phyloP scores from a whole-genome alignment of 2,797 vertebrate species.

The Liasis olivaceus region DNA sequence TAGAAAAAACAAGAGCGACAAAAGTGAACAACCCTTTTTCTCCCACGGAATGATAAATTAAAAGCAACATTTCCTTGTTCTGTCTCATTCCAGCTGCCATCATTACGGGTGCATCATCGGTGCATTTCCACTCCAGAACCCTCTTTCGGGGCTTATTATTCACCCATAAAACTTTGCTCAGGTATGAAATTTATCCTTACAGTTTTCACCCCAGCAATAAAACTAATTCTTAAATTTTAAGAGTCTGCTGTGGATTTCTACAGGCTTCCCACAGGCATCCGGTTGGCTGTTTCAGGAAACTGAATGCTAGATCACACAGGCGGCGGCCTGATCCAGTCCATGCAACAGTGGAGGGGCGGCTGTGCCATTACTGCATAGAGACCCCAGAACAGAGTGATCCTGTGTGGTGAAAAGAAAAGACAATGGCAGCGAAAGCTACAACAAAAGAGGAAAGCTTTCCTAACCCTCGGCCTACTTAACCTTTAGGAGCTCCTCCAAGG shows the following conservation, averaged over 20 bases:
- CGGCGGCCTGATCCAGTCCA: no score
- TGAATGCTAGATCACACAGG: not conserved
- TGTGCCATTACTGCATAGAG: not conserved
- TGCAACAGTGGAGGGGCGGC: not conserved
- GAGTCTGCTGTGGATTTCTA: slow-evolving; percentile 26
- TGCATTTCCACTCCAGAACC: slow-evolving; percentile 62
- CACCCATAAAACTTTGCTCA: slow-evolving; percentile 57
- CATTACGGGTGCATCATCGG: slow-evolving; percentile 50
- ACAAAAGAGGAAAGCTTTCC: slow-evolving; percentile 57
- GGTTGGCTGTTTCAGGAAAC: not conserved
- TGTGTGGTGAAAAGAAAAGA: slow-evolving; percentile 58
- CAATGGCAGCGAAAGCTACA: slow-evolving; percentile 64
- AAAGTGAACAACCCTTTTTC: slow-evolving; percentile 75
- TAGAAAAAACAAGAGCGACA: slow-evolving; percentile 69
- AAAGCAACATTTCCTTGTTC: slow-evolving; percentile 71
- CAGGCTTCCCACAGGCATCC: not conserved
- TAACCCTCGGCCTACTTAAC: slow-evolving; percentile 70
- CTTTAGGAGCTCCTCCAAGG: slow-evolving; percentile 63
- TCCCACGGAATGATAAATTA: slow-evolving; percentile 76
- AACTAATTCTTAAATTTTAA: slow-evolving; percentile 50
- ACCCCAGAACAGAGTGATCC: not conserved
- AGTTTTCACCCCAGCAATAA: slow-evolving; percentile 56
- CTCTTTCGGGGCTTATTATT: slow-evolving; percentile 63
- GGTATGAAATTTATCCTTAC: slow-evolving; percentile 59
- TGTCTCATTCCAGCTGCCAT: slow-evolving; percentile 64